Evolutionary conservation across 2,113 vertebrate genomes (phyloP).

Genomic region (Pteruthius melanotis): DNA sequence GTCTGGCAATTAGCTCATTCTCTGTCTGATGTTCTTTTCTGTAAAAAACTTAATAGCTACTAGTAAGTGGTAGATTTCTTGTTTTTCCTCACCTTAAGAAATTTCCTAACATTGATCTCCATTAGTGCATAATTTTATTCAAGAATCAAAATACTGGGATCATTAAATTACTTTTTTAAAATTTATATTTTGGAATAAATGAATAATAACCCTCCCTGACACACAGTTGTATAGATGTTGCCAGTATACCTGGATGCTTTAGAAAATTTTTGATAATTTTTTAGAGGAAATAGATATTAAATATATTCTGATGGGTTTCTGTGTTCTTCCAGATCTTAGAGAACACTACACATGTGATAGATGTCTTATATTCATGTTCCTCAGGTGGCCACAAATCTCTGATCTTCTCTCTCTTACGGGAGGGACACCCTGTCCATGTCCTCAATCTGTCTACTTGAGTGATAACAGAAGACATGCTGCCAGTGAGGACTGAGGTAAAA

Average conservation of each 20-base stretch:
- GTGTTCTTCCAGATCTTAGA: neutral
- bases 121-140: slow-evolving; percentile 11
- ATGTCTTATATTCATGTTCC: neutral
- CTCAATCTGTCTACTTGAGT: neutral
- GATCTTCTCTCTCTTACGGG: neutral
- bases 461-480: neutral
- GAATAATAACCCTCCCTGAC: neutral
- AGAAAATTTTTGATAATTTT: neutral
- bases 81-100: slow-evolving; percentile 13
- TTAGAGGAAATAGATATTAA: slow-evolving; percentile 33
- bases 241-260: slow-evolving; percentile 2
- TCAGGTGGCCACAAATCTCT: neutral
- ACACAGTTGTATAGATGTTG: slow-evolving; percentile 10
- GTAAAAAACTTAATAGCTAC: neutral
- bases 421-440: neutral
- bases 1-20: neutral
- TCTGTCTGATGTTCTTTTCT: neutral
- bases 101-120: neutral
- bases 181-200: slow-evolving; percentile 22
- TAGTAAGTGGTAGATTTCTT: neutral
- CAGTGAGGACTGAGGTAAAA: neutral
- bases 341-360: neutral
- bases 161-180: neutral
- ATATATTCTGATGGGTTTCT: slow-evolving; percentile 37
- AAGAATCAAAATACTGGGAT: slow-evolving; percentile 6